phyloP scores from a whole-genome alignment of 2,113 vertebrate species.

The Archilochus colubris region DNA sequence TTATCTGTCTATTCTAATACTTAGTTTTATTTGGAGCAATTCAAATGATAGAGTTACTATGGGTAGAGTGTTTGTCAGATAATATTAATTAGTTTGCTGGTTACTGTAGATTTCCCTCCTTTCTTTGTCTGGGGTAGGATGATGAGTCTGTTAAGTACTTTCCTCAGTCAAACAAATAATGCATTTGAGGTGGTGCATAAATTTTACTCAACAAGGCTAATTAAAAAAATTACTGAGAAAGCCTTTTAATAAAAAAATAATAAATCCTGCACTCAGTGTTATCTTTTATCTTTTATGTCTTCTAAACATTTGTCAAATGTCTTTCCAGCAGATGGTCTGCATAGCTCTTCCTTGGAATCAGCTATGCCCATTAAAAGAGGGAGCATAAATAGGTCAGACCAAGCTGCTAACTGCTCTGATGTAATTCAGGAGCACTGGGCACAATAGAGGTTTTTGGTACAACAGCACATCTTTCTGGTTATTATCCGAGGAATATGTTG shows the following conservation, averaged over 20 bases:
- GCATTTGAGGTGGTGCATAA: background rate
- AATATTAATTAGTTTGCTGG: background rate
- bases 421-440: background rate
- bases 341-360: constrained; percentile 17
- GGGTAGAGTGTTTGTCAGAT: background rate
- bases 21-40: background rate
- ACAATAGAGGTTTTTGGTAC: background rate
- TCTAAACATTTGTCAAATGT: background rate
- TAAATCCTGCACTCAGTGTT: background rate
- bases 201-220: background rate
- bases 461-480: background rate
- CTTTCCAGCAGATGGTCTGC: background rate
- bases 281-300: background rate
- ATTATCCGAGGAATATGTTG: background rate
- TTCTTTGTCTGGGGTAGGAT: background rate
- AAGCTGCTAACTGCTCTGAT: background rate
- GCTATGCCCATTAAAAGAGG: background rate
- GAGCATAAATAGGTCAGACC: background rate
- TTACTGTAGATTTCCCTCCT: background rate
- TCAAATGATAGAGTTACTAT: background rate
- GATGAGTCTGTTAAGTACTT: background rate
- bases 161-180: background rate
- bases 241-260: constrained; percentile 5
- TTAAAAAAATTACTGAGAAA: background rate
- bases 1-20: background rate